phyloP scores from a whole-genome alignment of 2,797 vertebrate genomes.

The Neopelma chrysocephalum region DNA sequence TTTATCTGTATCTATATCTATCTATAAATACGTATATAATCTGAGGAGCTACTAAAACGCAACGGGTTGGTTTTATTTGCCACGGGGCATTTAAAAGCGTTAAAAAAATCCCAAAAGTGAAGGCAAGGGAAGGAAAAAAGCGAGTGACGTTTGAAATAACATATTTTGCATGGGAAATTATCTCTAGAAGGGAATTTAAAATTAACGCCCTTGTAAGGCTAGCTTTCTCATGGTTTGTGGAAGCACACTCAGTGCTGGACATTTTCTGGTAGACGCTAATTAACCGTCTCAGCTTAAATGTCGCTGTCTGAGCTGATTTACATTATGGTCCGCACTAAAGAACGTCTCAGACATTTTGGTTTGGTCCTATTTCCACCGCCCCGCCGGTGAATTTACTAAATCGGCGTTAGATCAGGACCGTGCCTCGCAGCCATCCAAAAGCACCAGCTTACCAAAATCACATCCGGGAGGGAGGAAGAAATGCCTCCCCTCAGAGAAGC shows the following conservation, averaged over 20 bases:
- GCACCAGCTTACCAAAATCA: neutral
- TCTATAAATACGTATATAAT: neutral
- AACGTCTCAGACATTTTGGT: neutral
- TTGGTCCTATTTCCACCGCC: neutral
- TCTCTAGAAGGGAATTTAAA: neutral
- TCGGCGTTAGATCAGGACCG: neutral
- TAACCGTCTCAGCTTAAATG: neutral
- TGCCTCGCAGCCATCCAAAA: neutral
- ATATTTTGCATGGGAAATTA: neutral
- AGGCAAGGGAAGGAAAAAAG: neutral
- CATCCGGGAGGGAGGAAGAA: neutral
- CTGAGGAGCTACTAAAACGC: neutral
- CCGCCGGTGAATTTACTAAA: neutral
- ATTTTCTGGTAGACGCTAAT: neutral
- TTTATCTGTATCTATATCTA: neutral
- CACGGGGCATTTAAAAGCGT: neutral
- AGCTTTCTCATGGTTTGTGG: neutral
- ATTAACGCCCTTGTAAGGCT: neutral
- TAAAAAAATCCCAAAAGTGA: neutral
- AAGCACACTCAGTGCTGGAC: neutral
- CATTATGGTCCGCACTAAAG: neutral
- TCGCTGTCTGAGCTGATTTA: neutral
- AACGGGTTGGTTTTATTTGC: neutral
- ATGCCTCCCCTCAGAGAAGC: neutral
- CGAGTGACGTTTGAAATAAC: neutral